Conservation (phyloP, 2,797 vertebrate species). For the Lithobates pipiens region DNA sequence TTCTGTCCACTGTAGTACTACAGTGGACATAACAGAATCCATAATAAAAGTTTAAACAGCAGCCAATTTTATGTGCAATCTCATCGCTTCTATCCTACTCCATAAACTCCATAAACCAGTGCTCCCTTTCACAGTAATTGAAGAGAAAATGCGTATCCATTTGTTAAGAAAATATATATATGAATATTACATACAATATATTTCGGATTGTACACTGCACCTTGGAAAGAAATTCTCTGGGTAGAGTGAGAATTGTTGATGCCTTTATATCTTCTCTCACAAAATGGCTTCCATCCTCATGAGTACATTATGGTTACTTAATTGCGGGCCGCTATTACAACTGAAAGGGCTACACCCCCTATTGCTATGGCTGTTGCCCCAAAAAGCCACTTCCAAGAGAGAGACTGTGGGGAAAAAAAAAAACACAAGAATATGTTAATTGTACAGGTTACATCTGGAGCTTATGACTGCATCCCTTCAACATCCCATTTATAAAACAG, state of each 20-base stretch:
- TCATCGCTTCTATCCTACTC: background rate
- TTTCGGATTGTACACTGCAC: slow-evolving; percentile 40
- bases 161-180: slow-evolving; percentile 9
- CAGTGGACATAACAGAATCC: background rate
- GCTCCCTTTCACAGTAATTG: slow-evolving; percentile 20
- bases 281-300: slow-evolving; percentile 25
- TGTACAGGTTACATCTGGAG: background rate
- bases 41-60: background rate
- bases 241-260: background rate
- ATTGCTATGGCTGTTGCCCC: slow-evolving; percentile 93
- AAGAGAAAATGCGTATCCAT: background rate
- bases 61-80: background rate
- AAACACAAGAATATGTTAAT: background rate
- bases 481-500: too few species aligned
- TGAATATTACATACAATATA: slow-evolving; percentile 30
- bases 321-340: slow-evolving; percentile 95
- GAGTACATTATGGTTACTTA: slow-evolving; percentile 63
- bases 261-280: slow-evolving; percentile 24
- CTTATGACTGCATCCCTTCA: too few species aligned
- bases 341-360: slow-evolving; percentile 94
- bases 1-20: slow-evolving; percentile 1
- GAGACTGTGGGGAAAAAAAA: slow-evolving; percentile 75
- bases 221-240: slow-evolving; percentile 8
- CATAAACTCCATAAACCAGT: slow-evolving; percentile 7
- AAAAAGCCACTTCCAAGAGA: slow-evolving; percentile 98